Percentiles rank a stretch among this genome's conserved stretches.
Conservation (phyloP, 2,797 vertebrate genomes). For the Platyrinchus mystaceus region DNA sequence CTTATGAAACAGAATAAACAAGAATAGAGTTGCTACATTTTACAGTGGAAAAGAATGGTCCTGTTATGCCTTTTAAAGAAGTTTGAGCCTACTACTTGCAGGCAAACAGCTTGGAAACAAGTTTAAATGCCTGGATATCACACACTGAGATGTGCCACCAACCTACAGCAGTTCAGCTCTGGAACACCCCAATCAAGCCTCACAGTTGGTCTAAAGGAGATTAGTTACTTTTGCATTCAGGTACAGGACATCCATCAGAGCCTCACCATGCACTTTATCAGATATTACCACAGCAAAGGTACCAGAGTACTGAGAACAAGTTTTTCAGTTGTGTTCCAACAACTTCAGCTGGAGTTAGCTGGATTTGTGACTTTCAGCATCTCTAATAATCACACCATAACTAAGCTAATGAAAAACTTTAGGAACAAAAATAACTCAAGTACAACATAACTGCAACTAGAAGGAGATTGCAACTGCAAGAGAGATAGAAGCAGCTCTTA, state of each 20-base stretch:
- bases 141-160: background rate
- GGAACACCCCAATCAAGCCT: background rate
- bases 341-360: background rate
- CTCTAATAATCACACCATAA: background rate
- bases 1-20: background rate
- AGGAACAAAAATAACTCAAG: background rate
- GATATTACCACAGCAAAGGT: background rate
- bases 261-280: background rate
- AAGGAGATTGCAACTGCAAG: background rate
- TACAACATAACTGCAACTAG: background rate
- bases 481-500: background rate
- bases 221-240: background rate
- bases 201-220: background rate
- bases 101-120: background rate
- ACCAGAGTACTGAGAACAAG: background rate
- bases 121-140: background rate
- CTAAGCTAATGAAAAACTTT: background rate
- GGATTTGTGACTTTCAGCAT: background rate
- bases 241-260: background rate
- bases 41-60: background rate
- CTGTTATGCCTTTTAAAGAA: background rate
- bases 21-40: background rate
- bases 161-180: background rate
- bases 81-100: background rate
- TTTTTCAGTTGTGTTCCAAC: background rate